Base-by-base conservation (phyloP, 1,140 invertebrate genomes). In the Formica selysi region DNA sequence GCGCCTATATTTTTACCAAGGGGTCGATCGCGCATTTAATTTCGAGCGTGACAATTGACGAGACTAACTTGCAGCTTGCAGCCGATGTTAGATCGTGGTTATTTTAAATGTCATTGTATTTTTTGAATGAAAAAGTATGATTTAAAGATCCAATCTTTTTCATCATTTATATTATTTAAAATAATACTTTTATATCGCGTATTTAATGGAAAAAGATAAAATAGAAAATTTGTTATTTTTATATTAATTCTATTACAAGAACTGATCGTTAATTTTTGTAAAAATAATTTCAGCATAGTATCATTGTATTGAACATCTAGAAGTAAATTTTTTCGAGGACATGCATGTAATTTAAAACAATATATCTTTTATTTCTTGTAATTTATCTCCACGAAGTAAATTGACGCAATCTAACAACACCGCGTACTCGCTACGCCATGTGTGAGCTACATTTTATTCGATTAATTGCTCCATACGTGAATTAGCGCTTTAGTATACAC, bases 391-490 rank as follows among this genome's bases (percentile, higher is more conserved):
- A 64, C 11, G 64, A 70, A 80, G 13, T 80, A 54, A 80, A 54
- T 54, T 38, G 22, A 29, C 13, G 7, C 32, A 54, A 68, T 80
- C 48, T 70, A 57, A 67, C 7, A 10, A 16, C 16, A 11, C 44
- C 10, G 10, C 13, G 36, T 11, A 57, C 22, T 26, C 32, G 22
- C 26, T 65, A 41, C 26, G 6, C 32, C 16, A 22, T 51, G 48
- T 19, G 4, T 22, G 8, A 64, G 32, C 32, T 80, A 80, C 16
- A 80, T 57, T 68, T 80, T 80, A 68, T 68, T 80, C 32, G n/a
- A 26, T 81, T 81, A 81, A 81, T 81, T 71, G 78, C 65, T 71
- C 11, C 51, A 71, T 71, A 59, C 36, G 65, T 29, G 78, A 71
- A 57, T 57, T 70, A 59, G 41, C 36, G 48, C 51, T 54, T 70